Conservation (phyloP, 1,140 invertebrate genomes). For the Pteromalus puparum region DNA sequence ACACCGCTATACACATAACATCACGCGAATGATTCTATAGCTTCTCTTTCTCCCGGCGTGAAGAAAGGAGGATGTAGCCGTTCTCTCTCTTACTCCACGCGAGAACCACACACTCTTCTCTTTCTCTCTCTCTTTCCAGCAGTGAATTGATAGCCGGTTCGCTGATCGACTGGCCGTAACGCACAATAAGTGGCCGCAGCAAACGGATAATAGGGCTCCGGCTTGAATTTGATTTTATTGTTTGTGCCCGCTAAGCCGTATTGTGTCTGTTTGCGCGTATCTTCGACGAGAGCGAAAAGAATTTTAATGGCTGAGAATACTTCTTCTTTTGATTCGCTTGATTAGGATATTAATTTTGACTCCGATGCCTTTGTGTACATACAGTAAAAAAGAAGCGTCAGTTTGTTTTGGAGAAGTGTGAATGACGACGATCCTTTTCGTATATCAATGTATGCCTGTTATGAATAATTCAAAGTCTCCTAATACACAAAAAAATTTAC, state of each 20-base stretch:
- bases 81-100: background rate
- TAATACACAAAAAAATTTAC: too few relatives aligned
- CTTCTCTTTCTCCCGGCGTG: background rate
- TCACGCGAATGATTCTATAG: background rate
- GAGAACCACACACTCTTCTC: background rate
- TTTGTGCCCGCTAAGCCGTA: background rate
- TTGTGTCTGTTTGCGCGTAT: background rate
- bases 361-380: background rate
- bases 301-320: background rate
- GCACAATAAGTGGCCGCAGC: constrained; percentile 20
- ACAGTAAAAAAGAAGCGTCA: background rate
- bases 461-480: background rate
- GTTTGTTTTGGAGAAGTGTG: too few relatives aligned
- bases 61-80: constrained; percentile 32
- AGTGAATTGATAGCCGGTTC: constrained; percentile 33
- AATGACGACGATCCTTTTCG: too few relatives aligned
- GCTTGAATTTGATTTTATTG: background rate
- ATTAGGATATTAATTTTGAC: background rate
- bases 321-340: background rate
- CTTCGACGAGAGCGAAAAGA: background rate
- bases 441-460: too few relatives aligned
- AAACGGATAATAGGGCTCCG: constrained; percentile 19
- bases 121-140: too few relatives aligned
- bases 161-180: constrained; percentile 33
- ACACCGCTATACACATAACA: constrained; percentile 3